Evolutionary conservation across 2,888 invertebrate genomes (phyloP), one percentile per base, ranked within the genome.

Genomic region (Dryomyza anilis): DNA sequence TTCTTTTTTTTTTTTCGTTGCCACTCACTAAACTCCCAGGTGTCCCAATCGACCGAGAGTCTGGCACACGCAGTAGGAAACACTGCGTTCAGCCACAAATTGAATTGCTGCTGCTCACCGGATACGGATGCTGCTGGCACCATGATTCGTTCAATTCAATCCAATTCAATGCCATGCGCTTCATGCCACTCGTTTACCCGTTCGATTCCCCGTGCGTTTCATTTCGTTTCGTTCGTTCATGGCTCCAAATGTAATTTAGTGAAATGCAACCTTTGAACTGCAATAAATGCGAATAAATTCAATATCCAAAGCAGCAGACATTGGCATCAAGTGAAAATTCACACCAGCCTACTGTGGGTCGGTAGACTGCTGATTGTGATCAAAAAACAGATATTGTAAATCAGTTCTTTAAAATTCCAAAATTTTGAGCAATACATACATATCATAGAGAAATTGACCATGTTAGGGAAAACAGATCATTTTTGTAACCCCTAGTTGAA

Each of bases 261-360:
- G 64, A 67, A 68, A 69, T 69, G 69, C 67, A 65, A 62, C 66
- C 67, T 69, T 67, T 67, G 65, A 70, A 67, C 69, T 69, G 70
- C 67, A 69, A 67, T 68, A 67, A 70, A 66, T 61, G 66, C 66
- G 64, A 70, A 70, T 70, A 70, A 69, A 69, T 70, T 70, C 63
- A 68, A 70, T 70, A 67, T 69, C 69, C 66, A 19, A 23, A 19
- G 23, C 33, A 36, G 30, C 16, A 21, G 21, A 19, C 36, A 19
- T 19, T 8, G 25, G 59, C 14, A 25, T 33, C 14, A 46, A 46
- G 21, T 58, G 59, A 21, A 59, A 56, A 46, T 59, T 46, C 21
- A 58, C 39, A 58, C 30, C 30, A 50, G 23, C 39, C 19, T n/a
- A n/a, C 8, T 19, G 16, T 3, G 19, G 16, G n/a, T 29, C 19